Conservation (phyloP, 2,797 vertebrate genomes). For the Notolepis coatsorum region DNA sequence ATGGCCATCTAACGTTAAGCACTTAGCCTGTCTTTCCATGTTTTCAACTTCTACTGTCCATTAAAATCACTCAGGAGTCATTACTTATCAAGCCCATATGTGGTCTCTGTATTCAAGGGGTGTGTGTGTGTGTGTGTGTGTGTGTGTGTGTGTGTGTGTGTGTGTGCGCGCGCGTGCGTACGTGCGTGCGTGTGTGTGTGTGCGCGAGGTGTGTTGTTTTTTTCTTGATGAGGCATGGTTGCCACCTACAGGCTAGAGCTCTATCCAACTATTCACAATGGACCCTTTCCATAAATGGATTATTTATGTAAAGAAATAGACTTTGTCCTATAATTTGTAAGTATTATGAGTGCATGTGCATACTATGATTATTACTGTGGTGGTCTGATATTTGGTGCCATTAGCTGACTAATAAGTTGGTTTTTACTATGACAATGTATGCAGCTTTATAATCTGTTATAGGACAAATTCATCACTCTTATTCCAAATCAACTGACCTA, state of each 20-base stretch:
- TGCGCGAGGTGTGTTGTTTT: conserved; percentile 25
- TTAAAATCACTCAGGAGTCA: conserved; percentile 60
- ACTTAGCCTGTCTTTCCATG: conserved; percentile 51
- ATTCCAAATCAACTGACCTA: too few relatives aligned
- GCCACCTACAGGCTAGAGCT: conserved; percentile 81
- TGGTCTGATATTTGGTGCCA: too few relatives aligned
- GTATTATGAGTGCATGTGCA: not conserved
- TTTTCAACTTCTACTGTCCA: conserved; percentile 13
- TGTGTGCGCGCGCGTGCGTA: not conserved
- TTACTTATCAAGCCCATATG: conserved; percentile 69
- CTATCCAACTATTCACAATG: conserved; percentile 53
- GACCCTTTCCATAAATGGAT: conserved; percentile 36
- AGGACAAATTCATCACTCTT: too few relatives aligned
- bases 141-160: conserved; percentile 19
- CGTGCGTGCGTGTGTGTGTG: conserved; percentile 17
- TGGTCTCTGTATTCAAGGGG: conserved; percentile 6
- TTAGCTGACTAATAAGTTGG: too few relatives aligned
- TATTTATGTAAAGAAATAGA: conserved; percentile 7
- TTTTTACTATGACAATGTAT: too few relatives aligned
- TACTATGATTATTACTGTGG: not conserved
- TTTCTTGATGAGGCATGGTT: conserved; percentile 79
- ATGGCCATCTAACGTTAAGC: conserved; percentile 62
- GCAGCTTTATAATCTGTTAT: too few relatives aligned
- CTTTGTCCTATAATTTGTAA: not conserved
- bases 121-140: conserved; percentile 5